Conservation (phyloP, 2,113 vertebrate species). For the Cyanoderma ruficeps region DNA sequence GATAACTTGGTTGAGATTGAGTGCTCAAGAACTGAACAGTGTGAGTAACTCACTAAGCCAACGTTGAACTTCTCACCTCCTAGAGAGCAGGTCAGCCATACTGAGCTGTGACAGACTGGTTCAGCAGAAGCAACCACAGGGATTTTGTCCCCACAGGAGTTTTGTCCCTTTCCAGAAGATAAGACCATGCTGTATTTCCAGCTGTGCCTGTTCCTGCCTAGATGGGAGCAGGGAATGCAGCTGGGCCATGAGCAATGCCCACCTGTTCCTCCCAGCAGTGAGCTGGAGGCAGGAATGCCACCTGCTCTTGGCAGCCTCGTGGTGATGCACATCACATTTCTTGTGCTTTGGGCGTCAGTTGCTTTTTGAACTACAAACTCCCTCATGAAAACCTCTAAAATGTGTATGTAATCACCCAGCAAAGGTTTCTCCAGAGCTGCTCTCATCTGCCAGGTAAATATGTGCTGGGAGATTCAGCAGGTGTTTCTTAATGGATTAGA, state of each 20-base stretch:
- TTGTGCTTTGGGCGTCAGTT: not conserved
- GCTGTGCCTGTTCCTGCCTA: not conserved
- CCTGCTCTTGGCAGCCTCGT: not conserved
- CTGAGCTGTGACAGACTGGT: not conserved
- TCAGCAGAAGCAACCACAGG: not conserved
- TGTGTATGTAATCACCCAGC: conserved; percentile 7
- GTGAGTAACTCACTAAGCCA: not conserved
- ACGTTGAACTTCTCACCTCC: not conserved
- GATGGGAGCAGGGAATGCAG: not conserved
- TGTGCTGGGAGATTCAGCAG: not conserved
- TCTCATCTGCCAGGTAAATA: conserved; percentile 17
- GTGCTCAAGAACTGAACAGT: not conserved
- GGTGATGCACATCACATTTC: not conserved
- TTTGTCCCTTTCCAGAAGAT: not conserved
- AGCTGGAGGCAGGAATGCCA: not conserved
- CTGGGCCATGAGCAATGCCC: not conserved
- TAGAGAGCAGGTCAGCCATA: not conserved
- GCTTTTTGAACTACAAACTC: not conserved
- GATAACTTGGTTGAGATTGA: not conserved
- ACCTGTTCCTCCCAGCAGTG: not conserved
- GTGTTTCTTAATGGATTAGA: conserved; percentile 27
- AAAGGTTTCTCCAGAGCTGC: not conserved
- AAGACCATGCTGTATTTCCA: not conserved
- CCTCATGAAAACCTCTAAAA: not conserved
- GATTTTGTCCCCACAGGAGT: not conserved